Conservation (phyloP, 2,888 invertebrate genomes). For the Meliscaeva auricollis region DNA sequence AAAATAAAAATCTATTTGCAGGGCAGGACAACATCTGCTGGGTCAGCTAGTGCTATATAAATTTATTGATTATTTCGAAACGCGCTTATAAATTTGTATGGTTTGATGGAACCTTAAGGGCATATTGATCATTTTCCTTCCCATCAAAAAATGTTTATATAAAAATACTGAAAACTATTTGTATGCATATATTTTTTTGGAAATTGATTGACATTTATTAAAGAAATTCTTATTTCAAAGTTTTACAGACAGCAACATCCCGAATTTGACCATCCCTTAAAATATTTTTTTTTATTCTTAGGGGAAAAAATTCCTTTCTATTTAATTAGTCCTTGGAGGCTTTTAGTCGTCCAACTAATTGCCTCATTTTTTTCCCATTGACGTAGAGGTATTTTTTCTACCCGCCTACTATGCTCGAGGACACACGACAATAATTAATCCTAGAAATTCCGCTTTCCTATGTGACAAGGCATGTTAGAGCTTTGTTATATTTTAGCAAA, state of each 20-base stretch:
- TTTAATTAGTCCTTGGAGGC: conserved; percentile 49
- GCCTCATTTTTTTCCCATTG: conserved; percentile 42
- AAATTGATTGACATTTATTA: no score
- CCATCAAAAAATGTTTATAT: no score
- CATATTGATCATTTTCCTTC: no score
- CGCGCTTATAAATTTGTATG: no score
- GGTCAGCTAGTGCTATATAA: no score
- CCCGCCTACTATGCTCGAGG: conserved; percentile 42
- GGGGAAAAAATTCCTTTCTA: conserved; percentile 10
- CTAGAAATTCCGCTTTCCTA: conserved; percentile 30
- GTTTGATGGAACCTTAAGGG: no score
- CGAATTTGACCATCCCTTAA: background rate
- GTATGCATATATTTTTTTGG: no score
- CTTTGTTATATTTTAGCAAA: background rate
- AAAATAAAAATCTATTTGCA: no score
- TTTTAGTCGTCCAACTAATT: conserved; percentile 57
- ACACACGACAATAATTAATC: conserved; percentile 40
- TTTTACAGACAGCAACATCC: background rate
- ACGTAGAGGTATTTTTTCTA: conserved; percentile 1
- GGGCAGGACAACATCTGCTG: no score
- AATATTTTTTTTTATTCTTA: background rate
- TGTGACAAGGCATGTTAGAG: conserved; percentile 19
- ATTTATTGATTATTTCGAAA: no score
- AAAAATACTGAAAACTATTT: no score
- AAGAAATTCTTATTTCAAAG: no score